Evolutionary conservation across 53 echinoderm and acorn worm genomes (phyloP).

Genomic region (Stichopus horrens): DNA sequence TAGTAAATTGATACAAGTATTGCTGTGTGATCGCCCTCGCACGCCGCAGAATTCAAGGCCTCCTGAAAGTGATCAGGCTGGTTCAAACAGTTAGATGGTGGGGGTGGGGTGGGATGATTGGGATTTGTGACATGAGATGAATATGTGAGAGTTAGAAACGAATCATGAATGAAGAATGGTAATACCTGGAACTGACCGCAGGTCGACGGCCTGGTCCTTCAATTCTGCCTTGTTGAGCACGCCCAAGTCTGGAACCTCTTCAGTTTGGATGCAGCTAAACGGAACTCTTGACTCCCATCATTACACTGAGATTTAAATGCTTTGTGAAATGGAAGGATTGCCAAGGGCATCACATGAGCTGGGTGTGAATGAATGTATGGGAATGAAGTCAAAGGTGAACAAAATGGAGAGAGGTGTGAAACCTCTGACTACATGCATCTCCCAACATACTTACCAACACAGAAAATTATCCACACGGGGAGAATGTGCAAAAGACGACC

Average conservation of each 20-base stretch:
- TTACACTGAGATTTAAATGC: slow-evolving; percentile 5
- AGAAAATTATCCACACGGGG: too few relatives aligned
- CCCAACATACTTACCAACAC: not conserved
- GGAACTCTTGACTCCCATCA: slow-evolving; percentile 15
- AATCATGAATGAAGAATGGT: slow-evolving; percentile 9
- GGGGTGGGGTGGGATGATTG: too few relatives aligned
- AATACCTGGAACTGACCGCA: slow-evolving; percentile 10
- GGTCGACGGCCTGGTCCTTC: slow-evolving; percentile 23
- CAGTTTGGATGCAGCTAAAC: not conserved
- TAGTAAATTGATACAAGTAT: too few relatives aligned
- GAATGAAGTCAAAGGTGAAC: not conserved
- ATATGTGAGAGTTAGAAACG: not conserved
- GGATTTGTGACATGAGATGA: too few relatives aligned
- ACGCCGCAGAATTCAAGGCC: too few relatives aligned
- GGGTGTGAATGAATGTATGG: slow-evolving; percentile 33
- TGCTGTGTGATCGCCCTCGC: too few relatives aligned
- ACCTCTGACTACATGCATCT: not conserved
- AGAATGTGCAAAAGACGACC: too few relatives aligned
- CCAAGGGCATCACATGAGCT: slow-evolving; percentile 24
- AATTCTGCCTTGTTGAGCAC: not conserved
- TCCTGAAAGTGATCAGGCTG: too few relatives aligned
- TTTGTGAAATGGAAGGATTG: slow-evolving; percentile 14
- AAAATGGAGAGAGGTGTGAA: not conserved
- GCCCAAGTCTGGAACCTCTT: not conserved
- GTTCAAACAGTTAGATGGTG: too few relatives aligned